A percentile compares a stretch with the other conserved stretches of the same genome.
Conservation (phyloP, 2,797 vertebrate genomes). For the Hirundo rustica region DNA sequence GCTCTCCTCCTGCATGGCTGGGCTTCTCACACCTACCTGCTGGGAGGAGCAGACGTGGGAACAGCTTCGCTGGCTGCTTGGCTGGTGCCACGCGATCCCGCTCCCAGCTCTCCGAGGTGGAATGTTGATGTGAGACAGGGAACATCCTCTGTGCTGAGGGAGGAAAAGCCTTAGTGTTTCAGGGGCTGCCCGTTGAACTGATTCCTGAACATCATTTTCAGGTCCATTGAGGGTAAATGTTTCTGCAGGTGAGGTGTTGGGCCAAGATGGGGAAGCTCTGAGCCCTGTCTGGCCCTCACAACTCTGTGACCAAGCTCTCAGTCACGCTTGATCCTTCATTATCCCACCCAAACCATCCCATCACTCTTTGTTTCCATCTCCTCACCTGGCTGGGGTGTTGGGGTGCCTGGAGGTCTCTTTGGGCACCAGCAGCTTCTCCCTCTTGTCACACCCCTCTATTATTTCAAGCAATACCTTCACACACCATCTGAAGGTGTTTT, state of each 20-base stretch:
- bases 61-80: not conserved
- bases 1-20: not conserved
- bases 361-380: fast-evolving
- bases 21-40: constrained; percentile 22
- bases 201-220: not conserved
- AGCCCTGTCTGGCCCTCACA: not conserved
- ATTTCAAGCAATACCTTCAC: not conserved
- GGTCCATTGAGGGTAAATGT: fast-evolving
- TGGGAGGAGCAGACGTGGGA: not conserved
- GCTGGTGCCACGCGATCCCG: fast-evolving
- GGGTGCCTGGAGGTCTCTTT: not conserved
- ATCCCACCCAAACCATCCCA: not conserved
- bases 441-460: fast-evolving
- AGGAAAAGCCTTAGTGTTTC: not conserved
- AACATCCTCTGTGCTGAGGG: not conserved
- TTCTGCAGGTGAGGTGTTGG: not conserved
- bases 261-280: fast-evolving
- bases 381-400: not conserved
- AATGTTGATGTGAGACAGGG: not conserved
- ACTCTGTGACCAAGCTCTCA: fast-evolving
- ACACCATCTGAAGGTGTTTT: not conserved
- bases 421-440: not conserved
- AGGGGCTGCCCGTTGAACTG: not conserved
- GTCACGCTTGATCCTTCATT: fast-evolving
- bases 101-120: fast-evolving